Conservation (phyloP, 2,888 invertebrate species). For the Ommatoiulus sabulosus region DNA sequence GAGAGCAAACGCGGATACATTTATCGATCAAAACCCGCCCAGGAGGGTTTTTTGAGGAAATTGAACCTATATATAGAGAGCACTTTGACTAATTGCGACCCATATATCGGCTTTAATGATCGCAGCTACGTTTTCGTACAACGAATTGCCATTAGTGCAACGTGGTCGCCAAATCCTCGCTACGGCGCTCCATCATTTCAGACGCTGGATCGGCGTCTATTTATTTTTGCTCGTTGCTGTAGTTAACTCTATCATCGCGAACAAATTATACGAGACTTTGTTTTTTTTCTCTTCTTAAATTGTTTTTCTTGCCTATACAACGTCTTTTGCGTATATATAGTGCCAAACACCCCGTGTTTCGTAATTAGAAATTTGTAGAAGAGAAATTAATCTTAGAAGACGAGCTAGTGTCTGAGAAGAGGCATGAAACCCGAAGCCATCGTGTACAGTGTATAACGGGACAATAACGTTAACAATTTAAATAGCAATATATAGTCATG, state of each 20-base stretch:
- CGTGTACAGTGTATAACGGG: too few species aligned
- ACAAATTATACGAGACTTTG: neutral
- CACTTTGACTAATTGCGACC: constrained; percentile 15
- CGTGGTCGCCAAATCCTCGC: neutral
- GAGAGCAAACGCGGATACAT: neutral
- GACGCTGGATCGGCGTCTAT: too few species aligned
- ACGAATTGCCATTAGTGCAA: constrained; percentile 2
- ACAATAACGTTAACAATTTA: too few species aligned
- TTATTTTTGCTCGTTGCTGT: neutral
- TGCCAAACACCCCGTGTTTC: too few species aligned
- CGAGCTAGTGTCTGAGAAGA: too few species aligned
- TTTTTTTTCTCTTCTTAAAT: neutral
- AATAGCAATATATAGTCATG: too few species aligned
- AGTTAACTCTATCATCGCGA: neutral
- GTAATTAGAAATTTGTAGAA: too few species aligned
- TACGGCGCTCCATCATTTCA: neutral
- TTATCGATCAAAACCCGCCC: constrained; percentile 10
- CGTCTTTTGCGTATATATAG: too few species aligned
- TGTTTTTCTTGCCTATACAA: neutral
- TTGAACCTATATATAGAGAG: neutral
- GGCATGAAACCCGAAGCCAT: too few species aligned
- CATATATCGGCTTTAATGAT: constrained; percentile 31
- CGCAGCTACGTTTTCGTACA: neutral
- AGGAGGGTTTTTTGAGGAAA: neutral
- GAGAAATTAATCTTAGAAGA: too few species aligned